These are phyloP conservation scores for Centropus unirufus DNA, from an alignment of 2,113 vertebrate species.

Conservation along the genomic window DNA sequence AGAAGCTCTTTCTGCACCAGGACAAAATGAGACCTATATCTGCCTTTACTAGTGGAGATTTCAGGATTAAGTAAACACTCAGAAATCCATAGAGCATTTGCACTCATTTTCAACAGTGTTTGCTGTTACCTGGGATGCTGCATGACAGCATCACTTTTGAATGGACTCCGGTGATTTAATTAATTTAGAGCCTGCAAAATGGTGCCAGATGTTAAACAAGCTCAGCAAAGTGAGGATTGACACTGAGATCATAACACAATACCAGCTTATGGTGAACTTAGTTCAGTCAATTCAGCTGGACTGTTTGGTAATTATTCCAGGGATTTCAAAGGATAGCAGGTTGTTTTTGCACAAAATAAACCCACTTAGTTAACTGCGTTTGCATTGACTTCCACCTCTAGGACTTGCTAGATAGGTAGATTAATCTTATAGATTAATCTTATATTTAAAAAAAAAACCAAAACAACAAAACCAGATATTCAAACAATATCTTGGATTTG, in stretches of 20 bases:
- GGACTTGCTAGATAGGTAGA: background rate
- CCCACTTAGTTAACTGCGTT: background rate
- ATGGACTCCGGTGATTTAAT: background rate
- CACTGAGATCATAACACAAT: background rate
- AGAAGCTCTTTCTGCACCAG: background rate
- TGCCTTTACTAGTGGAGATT: background rate
- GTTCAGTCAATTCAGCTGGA: background rate
- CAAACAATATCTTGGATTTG: background rate
- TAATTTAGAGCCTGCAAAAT: background rate
- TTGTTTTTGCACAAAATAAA: background rate
- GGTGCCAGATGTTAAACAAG: background rate
- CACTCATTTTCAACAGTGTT: background rate
- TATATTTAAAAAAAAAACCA: background rate
- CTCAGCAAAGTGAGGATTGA: background rate
- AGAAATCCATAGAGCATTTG: background rate
- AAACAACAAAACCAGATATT: background rate
- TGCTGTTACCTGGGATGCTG: background rate
- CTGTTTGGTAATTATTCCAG: background rate
- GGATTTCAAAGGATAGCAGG: background rate
- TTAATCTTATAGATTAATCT: background rate
- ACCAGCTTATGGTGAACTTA: background rate
- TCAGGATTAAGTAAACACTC: background rate
- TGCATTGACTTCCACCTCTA: background rate
- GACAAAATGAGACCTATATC: background rate
- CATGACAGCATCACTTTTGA: background rate